Evolutionary conservation across 2,113 vertebrate genomes (phyloP), one percentile per base, ranked within the genome.

Genomic region (Manacus vitellinus): DNA sequence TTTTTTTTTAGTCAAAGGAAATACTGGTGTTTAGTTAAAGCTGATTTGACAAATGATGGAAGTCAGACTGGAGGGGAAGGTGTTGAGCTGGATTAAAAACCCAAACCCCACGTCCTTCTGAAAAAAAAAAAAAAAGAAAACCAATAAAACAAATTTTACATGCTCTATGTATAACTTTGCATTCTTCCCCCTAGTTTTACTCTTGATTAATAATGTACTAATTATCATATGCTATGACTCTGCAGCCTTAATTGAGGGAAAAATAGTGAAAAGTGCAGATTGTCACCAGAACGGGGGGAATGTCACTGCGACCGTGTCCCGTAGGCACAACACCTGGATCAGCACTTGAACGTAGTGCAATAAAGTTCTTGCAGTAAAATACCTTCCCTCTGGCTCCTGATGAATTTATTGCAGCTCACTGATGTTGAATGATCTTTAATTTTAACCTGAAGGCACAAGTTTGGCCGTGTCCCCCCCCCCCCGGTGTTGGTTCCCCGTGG

Each of bases 41-140:
- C 70, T 18, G 24, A 67, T 92, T 68, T 92, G 94, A 76, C 44
- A 76, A 44, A 67, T 82, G 72, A 33, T 85, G 96, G 58, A 51
- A 79, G 91, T 94, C 59, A 44, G 77, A 24, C 62, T 76, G 82
- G 96, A 67, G 94, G 70, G 88, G 87, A 95, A 94, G 72, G 87
- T 81, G 83, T 95, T 52, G 96, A 97, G 89, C 95, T 95, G 95
- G 90, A 80, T 92, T 77, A 46, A 92, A 92, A 96, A 97, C 81
- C 95, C 88, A 92, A 97, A 92, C 92, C 94, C 94, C 49, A 14
- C 91, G 52, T 70, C 90, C 95, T 95, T 96, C 91, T 90, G 94
- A 96, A 94, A 91, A 15, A 14, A 15, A 14, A 25, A 14, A 51
- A 27, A 23, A 49, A 27, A 46, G 39, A 46, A 46, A 46, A 46